A percentile compares a stretch with the other conserved stretches of the same genome.
Evolutionary conservation across 2,113 vertebrate species (phyloP).

Genomic region (Ia io): DNA sequence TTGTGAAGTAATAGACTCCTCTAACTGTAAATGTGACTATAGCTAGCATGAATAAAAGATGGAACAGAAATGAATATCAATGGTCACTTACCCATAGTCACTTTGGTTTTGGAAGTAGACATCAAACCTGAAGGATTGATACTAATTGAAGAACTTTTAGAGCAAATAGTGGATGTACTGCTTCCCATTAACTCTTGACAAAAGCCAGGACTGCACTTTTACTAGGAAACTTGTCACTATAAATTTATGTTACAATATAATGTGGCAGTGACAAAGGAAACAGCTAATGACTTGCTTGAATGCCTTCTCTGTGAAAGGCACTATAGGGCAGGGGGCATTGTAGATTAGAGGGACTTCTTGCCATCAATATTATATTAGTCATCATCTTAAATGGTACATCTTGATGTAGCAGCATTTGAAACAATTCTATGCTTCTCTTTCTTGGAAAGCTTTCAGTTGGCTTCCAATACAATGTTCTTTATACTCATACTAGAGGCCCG

Average conservation of each 20-base stretch:
- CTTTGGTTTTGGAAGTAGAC: constrained; percentile 46
- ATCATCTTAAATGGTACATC: background rate
- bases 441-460: background rate
- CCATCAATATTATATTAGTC: background rate
- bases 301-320: background rate
- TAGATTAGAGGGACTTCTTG: background rate
- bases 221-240: constrained; percentile 13
- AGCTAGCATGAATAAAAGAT: constrained; percentile 71
- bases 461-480: background rate
- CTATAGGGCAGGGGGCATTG: accelerated
- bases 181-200: constrained; percentile 44
- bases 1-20: constrained; percentile 61
- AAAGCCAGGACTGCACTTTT: background rate
- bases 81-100: constrained; percentile 52
- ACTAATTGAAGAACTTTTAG: constrained; percentile 62
- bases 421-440: background rate
- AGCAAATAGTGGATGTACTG: background rate
- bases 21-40: constrained; percentile 49
- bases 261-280: background rate
- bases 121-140: constrained; percentile 65
- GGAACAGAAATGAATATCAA: constrained; percentile 55
- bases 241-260: background rate
- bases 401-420: background rate
- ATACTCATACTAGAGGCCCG: no score
- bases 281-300: background rate